Conservation (phyloP, 2,888 invertebrate genomes). For the Cheilosia urbana region DNA sequence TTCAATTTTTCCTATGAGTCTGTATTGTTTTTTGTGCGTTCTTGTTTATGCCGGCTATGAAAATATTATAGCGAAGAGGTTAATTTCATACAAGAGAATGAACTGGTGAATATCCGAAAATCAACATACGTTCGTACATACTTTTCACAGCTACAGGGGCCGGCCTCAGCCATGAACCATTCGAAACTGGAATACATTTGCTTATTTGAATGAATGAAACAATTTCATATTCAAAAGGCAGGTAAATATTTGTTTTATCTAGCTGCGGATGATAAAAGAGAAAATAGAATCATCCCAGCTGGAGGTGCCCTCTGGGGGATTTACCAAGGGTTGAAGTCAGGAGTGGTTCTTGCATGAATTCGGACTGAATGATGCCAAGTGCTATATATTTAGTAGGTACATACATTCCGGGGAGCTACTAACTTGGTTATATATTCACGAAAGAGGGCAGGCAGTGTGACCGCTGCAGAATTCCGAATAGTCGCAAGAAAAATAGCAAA, state of each 20-base stretch:
- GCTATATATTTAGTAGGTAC: neutral
- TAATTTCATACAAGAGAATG: slow-evolving; percentile 30
- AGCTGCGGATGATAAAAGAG: slow-evolving; percentile 4
- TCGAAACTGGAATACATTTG: slow-evolving; percentile 27
- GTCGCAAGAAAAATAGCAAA: too few species aligned
- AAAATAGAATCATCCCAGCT: neutral
- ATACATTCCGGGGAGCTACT: neutral
- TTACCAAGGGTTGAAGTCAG: slow-evolving; percentile 1
- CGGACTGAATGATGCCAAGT: neutral
- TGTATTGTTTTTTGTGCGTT: neutral
- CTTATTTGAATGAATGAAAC: slow-evolving; percentile 34
- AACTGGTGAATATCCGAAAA: slow-evolving; percentile 34
- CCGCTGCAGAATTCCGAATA: too few species aligned
- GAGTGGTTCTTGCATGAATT: neutral
- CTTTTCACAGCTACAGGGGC: neutral
- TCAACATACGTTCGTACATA: slow-evolving; percentile 2
- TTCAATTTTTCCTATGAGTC: neutral
- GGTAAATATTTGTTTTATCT: slow-evolving; percentile 44
- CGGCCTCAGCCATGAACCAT: neutral
- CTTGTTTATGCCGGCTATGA: neutral
- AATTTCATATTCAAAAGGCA: slow-evolving; percentile 42
- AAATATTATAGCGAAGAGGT: slow-evolving; percentile 11
- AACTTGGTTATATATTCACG: neutral
- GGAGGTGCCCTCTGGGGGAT: neutral
- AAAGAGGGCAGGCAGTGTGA: too few species aligned